A percentile compares a stretch with the other conserved stretches of the same genome.
Evolutionary conservation across 2,113 vertebrate species (phyloP).

Genomic region (Pontoporia blainvillei): DNA sequence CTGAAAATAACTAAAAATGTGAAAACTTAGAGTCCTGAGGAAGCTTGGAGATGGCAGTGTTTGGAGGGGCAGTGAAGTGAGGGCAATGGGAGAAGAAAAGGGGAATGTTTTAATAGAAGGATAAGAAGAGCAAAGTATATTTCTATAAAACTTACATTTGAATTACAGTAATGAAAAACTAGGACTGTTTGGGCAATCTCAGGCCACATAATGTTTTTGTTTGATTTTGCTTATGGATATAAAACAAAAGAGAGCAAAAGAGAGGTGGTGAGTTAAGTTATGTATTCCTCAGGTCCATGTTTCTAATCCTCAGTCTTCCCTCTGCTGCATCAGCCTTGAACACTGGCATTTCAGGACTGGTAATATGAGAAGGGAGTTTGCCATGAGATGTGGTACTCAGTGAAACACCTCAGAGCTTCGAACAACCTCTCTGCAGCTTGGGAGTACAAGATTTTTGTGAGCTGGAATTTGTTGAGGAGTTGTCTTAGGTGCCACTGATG

Average conservation of each 20-base stretch:
- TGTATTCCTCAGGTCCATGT: background rate
- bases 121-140: background rate
- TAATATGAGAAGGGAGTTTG: background rate
- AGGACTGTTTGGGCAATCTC: background rate
- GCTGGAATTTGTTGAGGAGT: background rate
- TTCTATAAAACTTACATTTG: background rate
- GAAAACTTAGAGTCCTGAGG: background rate
- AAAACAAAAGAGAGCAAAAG: background rate
- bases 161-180: background rate
- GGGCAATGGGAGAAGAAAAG: background rate
- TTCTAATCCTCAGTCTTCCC: background rate
- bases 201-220: background rate
- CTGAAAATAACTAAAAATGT: background rate
- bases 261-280: background rate
- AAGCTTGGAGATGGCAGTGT: background rate
- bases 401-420: background rate
- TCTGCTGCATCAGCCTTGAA: background rate
- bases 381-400: background rate
- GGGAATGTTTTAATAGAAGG: background rate
- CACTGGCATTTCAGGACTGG: background rate
- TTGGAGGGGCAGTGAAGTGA: background rate
- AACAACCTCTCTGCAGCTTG: background rate
- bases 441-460: background rate
- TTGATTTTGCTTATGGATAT: background rate
- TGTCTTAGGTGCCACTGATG: background rate